Evolutionary conservation across 2,888 invertebrate genomes (phyloP), one percentile per base, ranked within the genome.

Genomic region (Crepidodera aurea): DNA sequence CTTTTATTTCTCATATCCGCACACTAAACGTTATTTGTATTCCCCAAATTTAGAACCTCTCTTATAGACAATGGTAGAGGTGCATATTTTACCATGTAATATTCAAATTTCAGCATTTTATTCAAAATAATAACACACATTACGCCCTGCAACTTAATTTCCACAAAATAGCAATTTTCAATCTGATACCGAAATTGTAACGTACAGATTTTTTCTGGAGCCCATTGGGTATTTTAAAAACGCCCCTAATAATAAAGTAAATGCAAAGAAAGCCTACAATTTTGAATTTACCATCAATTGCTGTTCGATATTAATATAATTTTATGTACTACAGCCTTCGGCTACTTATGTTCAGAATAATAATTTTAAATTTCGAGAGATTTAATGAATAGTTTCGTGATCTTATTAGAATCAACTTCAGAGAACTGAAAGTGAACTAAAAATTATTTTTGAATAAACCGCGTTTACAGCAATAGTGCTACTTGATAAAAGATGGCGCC

Each of bases 101-200:
- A 78, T 78, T 78, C 77, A 78, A 78, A 78, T 75, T 74, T 72
- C 70, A 67, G 67, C 67, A 65, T 69, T 73, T 71, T 69, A 72
- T 67, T 70, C 69, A 40, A 61, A 48, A 19, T 64, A 79, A 80
- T 80, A 79, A 79, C 78, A 76, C 70, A 76, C 70, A 79, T 79
- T 78, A 78, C 65, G 64, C 71, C 69, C 73, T 75, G 79, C 78
- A 78, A 78, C 79, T 78, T 78, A 79, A 79, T 79, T 79, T 78
- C 76, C 75, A 74, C 77, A 78, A 79, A 81, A 80, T 80, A 78
- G 79, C 77, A 80, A 80, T 79, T 79, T 80, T 80, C 81, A 80
- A 80, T 81, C 81, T 79, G 80, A 81, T 80, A 80, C 75, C 75
- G 71, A 79, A 78, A 78, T 78, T 77, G 75, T 77, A 77, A 75